Evolutionary conservation across 2,888 invertebrate genomes (phyloP).

Genomic region (Hydriomena furcata): DNA sequence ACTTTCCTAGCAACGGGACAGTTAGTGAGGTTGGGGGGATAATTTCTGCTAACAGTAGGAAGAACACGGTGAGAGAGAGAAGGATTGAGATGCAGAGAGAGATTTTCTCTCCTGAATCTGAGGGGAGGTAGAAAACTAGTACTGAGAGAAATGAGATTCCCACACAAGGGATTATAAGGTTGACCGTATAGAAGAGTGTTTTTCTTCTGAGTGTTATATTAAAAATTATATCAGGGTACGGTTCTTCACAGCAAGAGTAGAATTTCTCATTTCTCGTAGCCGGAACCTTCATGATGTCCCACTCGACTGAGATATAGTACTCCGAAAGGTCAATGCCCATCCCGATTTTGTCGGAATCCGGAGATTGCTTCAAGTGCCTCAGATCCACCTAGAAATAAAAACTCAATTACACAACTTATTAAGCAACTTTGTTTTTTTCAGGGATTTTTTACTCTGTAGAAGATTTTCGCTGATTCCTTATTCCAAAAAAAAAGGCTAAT

Average conservation of each 20-base stretch:
- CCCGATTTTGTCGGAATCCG: conserved; percentile 94
- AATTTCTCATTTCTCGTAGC: conserved; percentile 95
- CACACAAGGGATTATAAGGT: conserved; percentile 98
- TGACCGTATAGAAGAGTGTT: conserved; percentile 98
- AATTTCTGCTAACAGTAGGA: conserved; percentile 95
- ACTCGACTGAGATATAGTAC: conserved; percentile 98
- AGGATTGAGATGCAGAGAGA: conserved; percentile 97
- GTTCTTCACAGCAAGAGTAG: conserved; percentile 98
- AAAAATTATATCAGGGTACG: conserved; percentile 98
- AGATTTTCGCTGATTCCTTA: no score
- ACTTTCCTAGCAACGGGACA: conserved; percentile 95
- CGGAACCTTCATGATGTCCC: conserved; percentile 98
- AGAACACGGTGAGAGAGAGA: conserved; percentile 96
- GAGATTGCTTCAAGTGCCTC: conserved; percentile 93
- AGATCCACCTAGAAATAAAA: conserved; percentile 89
- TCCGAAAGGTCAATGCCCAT: conserved; percentile 96
- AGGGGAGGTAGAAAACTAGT: conserved; percentile 98
- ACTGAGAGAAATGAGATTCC: conserved; percentile 98
- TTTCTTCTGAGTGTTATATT: conserved; percentile 97
- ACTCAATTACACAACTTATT: conserved; percentile 24
- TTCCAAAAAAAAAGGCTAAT: no score
- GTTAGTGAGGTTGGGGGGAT: conserved; percentile 97
- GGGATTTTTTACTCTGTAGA: no score
- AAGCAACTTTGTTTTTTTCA: no score
- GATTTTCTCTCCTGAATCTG: conserved; percentile 98